Evolutionary conservation across 2,797 vertebrate species (phyloP).

Genomic region (Sternotherus odoratus): DNA sequence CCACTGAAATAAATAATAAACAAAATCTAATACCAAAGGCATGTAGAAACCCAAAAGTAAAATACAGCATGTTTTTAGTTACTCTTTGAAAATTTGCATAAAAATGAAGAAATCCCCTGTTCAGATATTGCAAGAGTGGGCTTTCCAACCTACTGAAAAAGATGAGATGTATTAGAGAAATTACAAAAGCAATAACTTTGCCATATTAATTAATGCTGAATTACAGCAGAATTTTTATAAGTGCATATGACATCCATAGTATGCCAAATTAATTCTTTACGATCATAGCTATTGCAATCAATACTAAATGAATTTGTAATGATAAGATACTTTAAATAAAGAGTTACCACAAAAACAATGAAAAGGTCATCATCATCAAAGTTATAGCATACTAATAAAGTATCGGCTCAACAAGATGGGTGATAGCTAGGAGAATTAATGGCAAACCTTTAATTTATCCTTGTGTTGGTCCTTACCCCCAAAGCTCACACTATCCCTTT

Average conservation of each 20-base stretch:
- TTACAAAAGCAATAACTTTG: conserved; percentile 69
- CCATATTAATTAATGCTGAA: conserved; percentile 81
- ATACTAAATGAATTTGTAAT: conserved; percentile 86
- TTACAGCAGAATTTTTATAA: conserved; percentile 74
- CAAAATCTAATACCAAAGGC: neutral
- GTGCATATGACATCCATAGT: conserved; percentile 72
- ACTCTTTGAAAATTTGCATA: conserved; percentile 19
- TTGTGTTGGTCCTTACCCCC: neutral
- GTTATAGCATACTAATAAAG: conserved; percentile 72
- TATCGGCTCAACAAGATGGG: conserved; percentile 61
- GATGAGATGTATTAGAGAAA: conserved; percentile 57
- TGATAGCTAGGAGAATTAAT: conserved; percentile 50
- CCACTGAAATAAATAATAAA: neutral
- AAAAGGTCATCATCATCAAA: conserved; percentile 71
- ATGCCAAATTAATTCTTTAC: conserved; percentile 85
- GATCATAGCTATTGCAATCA: conserved; percentile 78
- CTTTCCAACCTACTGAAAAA: conserved; percentile 20
- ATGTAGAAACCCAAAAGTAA: conserved; percentile 7
- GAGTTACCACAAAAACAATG: conserved; percentile 78
- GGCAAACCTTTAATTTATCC: conserved; percentile 64
- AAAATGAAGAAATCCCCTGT: conserved; percentile 15
- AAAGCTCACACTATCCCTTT: neutral
- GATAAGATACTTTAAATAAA: conserved; percentile 83
- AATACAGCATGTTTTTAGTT: neutral
- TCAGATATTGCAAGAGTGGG: conserved; percentile 9